Evolutionary conservation across 2,888 invertebrate species (phyloP).

Genomic region (Caenorhabditis doughertyi): DNA sequence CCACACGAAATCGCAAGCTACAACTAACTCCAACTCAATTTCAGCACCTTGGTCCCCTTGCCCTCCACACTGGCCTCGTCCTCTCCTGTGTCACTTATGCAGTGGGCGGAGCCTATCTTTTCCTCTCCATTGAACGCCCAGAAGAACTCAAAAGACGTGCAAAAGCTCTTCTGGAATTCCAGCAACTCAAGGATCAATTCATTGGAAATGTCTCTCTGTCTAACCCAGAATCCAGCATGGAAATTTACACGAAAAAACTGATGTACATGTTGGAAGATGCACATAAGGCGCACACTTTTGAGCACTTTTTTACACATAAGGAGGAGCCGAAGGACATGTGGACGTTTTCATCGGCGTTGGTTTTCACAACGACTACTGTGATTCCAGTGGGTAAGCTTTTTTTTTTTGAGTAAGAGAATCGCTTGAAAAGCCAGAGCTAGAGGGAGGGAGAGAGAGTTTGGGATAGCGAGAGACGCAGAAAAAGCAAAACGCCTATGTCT

Average conservation of each 20-base stretch:
- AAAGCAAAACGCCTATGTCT: no score
- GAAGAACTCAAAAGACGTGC: slow-evolving; percentile 58
- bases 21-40: no score
- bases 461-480: no score
- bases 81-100: slow-evolving; percentile 67
- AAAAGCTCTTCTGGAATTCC: slow-evolving; percentile 51
- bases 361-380: slow-evolving; percentile 75
- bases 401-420: slow-evolving; percentile 1
- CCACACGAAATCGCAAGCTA: no score
- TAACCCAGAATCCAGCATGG: slow-evolving; percentile 34
- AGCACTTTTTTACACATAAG: slow-evolving; percentile 47
- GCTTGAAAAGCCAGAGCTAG: no score
- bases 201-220: slow-evolving; percentile 44
- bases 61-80: slow-evolving; percentile 70
- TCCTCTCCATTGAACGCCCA: slow-evolving; percentile 66
- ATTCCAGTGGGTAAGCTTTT: slow-evolving; percentile 73
- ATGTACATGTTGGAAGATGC: slow-evolving; percentile 65
- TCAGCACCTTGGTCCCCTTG: slow-evolving; percentile 68
- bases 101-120: slow-evolving; percentile 68
- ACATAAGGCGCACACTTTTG: slow-evolving; percentile 59
- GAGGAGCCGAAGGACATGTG: slow-evolving; percentile 66
- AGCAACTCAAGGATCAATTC: slow-evolving; percentile 49
- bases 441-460: no score
- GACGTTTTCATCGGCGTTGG: slow-evolving; percentile 70
- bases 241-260: slow-evolving; percentile 63